These are phyloP conservation scores for Drosophila leontia DNA, from an alignment of 1,140 invertebrate genomes.

Conservation along the genomic window DNA sequence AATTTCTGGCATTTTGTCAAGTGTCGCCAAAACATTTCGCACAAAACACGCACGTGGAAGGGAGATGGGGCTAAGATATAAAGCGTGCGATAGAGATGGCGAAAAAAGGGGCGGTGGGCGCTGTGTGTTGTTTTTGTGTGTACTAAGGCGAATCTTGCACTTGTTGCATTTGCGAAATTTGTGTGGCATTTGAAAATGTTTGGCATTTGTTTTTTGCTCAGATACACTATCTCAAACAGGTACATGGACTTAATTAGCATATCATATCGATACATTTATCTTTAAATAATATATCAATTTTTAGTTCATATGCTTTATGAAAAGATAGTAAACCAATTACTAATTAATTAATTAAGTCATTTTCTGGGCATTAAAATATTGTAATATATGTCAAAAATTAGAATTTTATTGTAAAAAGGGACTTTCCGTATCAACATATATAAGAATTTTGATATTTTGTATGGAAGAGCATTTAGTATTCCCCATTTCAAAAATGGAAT, in stretches of 20 bases:
- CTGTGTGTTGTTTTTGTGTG: slow-evolving; percentile 4
- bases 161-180: slow-evolving; percentile 67
- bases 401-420: too few species aligned
- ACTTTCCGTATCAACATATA: neutral
- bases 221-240: slow-evolving; percentile 8
- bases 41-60: slow-evolving; percentile 54
- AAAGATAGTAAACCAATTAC: too few species aligned
- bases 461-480: neutral
- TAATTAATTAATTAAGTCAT: too few species aligned
- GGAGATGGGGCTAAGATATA: neutral
- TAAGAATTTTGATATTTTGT: neutral
- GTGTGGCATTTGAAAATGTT: slow-evolving; percentile 75
- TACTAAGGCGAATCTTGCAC: slow-evolving; percentile 54
- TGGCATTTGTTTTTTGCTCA: slow-evolving; percentile 46
- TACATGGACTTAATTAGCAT: neutral
- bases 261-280: neutral
- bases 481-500: neutral
- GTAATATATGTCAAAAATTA: too few species aligned
- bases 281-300: neutral
- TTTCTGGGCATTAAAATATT: too few species aligned
- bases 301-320: too few species aligned
- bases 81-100: neutral
- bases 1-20: slow-evolving; percentile 84
- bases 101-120: slow-evolving; percentile 9
- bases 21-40: slow-evolving; percentile 83